Base-by-base conservation (phyloP, 2,888 invertebrate species). In the Xylocampa areola region DNA sequence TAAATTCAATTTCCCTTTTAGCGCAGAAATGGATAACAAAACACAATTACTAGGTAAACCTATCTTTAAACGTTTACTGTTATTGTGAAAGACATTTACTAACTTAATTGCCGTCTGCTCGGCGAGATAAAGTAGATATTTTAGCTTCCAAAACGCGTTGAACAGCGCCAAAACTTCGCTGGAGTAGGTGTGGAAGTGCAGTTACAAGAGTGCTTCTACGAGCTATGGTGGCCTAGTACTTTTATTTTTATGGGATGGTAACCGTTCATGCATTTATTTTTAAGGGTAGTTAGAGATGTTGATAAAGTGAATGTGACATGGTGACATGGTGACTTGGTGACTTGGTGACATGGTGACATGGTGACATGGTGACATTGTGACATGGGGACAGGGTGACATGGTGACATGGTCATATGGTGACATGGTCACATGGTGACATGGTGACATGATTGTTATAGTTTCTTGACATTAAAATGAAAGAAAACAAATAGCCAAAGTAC, bases 121-220 rank as follows among this genome's bases (percentile, higher is more conserved):
- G 21, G 10, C 13, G 32, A 58, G 63, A 69, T 69, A 68, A 57
- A 54, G 35, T 32, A 53, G 44, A 45, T 58, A 49, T 58, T 68
- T 68, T 39, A 45, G 51, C 69, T 49, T 54, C 49, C 33, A 57
- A 53, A 54, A 51, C 23, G 25, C 32, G 25, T 54, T 47, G 57
- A 65, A 47, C 21, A 11, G 16, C 17, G 19, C 2, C 11, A 47
- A 19, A 63, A 37, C 36, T 25, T 43, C 30, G 8, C 23, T 43
- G 2, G 14, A 59, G 37, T 17, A 39, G 47, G 58, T 50, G 29
- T 62, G n/a, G n/a, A 30, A 32, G 39, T 62, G 40, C 29, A n/a
- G n/a, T 65, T 65, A 44, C 45, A 69, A 48, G n/a, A n/a, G 58
- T 30, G 11, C 21, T 39, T 2, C 29, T 70, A 7, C 35, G 32